A percentile compares a stretch with the other conserved stretches of the same genome.
phyloP scores from a whole-genome alignment of 2,888 invertebrate species.

The Lepas anatifera region DNA sequence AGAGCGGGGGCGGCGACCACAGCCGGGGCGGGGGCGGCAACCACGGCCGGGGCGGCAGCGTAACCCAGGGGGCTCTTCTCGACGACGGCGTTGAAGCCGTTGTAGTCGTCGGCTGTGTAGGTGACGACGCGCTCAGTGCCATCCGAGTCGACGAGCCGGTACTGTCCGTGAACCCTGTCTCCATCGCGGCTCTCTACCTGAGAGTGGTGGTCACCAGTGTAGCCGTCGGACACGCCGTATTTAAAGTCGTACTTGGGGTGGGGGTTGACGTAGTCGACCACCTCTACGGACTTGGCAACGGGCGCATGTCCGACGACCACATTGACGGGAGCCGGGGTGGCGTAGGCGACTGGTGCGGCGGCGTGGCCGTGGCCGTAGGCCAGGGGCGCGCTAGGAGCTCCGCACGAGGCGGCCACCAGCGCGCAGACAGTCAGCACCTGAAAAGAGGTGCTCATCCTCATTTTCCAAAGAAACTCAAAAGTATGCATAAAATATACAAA shows the following conservation, averaged over 20 bases:
- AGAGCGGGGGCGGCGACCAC: neutral
- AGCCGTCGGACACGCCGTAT: constrained; percentile 15
- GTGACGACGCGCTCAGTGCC: constrained; percentile 19
- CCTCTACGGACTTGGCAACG: neutral
- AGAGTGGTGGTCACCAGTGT: constrained; percentile 15
- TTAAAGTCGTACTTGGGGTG: constrained; percentile 14
- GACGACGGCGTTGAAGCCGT: constrained; percentile 26
- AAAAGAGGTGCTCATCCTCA: no score
- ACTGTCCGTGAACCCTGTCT: constrained; percentile 13
- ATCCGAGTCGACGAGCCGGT: constrained; percentile 14
- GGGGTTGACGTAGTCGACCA: constrained; percentile 2
- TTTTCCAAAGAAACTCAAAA: no score
- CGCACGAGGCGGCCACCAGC: neutral
- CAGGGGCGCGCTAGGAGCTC: constrained; percentile 1
- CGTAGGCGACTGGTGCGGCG: neutral
- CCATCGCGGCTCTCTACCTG: constrained; percentile 14
- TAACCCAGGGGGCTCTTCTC: constrained; percentile 25
- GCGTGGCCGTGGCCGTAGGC: neutral
- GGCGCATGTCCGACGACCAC: neutral
- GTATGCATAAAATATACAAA: no score
- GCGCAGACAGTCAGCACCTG: neutral
- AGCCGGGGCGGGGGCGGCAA: constrained; percentile 14
- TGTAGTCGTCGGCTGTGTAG: constrained; percentile 22
- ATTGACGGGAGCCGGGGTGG: neutral
- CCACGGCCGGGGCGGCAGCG: constrained; percentile 17